phyloP scores from a whole-genome alignment of 37 sponge, comb jelly and placozoan species.

The Amphimedon queenslandica region DNA sequence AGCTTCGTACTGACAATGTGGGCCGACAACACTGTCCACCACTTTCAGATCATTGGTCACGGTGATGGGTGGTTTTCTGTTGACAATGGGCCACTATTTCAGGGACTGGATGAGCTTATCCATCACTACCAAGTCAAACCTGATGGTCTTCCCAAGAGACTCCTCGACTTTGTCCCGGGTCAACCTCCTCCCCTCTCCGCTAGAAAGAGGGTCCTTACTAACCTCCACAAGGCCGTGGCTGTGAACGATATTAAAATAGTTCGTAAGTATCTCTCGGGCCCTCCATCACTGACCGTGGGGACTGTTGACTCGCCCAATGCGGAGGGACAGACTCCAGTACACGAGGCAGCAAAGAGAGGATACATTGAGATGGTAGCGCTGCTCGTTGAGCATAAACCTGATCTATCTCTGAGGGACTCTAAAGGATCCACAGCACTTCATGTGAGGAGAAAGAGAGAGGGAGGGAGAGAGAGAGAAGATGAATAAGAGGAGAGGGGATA shows the following conservation, averaged over 20 bases:
- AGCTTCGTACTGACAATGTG: conserved; percentile 71
- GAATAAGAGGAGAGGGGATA: too few relatives aligned
- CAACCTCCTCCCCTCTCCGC: conserved; percentile 54
- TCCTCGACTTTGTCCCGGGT: conserved; percentile 49
- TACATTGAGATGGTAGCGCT: conserved; percentile 37
- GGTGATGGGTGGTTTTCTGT: conserved; percentile 85
- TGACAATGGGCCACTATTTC: conserved; percentile 88
- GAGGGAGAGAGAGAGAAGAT: neutral
- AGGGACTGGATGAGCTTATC: conserved; percentile 80
- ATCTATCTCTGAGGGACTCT: conserved; percentile 63
- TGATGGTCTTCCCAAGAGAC: conserved; percentile 72
- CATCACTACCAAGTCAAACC: conserved; percentile 56
- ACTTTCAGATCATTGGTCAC: conserved; percentile 80
- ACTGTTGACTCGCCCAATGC: conserved; percentile 54
- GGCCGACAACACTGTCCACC: conserved; percentile 64
- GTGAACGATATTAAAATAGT: conserved; percentile 34
- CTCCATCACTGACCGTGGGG: conserved; percentile 11
- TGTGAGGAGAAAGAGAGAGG: conserved; percentile 27
- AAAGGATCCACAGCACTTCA: conserved; percentile 81
- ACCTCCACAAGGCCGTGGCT: conserved; percentile 68
- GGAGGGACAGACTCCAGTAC: conserved; percentile 74
- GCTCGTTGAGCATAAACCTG: conserved; percentile 61
- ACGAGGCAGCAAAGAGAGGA: conserved; percentile 65
- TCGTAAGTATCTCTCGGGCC: conserved; percentile 8
- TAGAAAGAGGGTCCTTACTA: conserved; percentile 54